Percentiles rank a stretch among this genome's conserved stretches.
These are phyloP conservation scores for Aphaenogaster rudis DNA, from an alignment of 1,140 invertebrate genomes.

Conservation along the genomic window DNA sequence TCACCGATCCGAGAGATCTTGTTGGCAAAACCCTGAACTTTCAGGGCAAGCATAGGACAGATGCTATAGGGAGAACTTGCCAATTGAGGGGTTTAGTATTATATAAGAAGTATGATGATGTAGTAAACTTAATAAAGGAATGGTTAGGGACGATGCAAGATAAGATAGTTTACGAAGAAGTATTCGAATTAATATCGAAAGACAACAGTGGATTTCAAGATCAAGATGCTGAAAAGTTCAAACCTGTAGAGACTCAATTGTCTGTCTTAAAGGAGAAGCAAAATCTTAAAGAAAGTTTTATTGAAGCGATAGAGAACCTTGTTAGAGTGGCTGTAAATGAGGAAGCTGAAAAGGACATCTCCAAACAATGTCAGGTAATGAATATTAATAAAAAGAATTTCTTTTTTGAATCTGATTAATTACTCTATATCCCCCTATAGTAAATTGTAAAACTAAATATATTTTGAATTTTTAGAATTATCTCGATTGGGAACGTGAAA, in stretches of 20 bases:
- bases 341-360: slow-evolving; percentile 87
- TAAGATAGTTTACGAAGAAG: slow-evolving; percentile 83
- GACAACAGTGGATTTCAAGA: slow-evolving; percentile 80
- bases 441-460: slow-evolving; percentile 37
- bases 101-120: slow-evolving; percentile 90
- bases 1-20: slow-evolving; percentile 89
- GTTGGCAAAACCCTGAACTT: slow-evolving; percentile 93
- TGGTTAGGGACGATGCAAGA: slow-evolving; percentile 77
- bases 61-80: slow-evolving; percentile 89
- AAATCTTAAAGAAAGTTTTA: slow-evolving; percentile 80
- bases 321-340: slow-evolving; percentile 87
- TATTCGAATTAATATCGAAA: slow-evolving; percentile 83
- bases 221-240: slow-evolving; percentile 77
- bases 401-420: slow-evolving; percentile 15
- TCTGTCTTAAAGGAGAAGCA: slow-evolving; percentile 79
- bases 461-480: slow-evolving; percentile 86
- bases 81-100: slow-evolving; percentile 90
- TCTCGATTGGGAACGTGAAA: slow-evolving; percentile 88
- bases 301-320: slow-evolving; percentile 85
- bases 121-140: slow-evolving; percentile 84
- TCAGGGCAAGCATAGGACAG: slow-evolving; percentile 87
- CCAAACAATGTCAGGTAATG: slow-evolving; percentile 87
- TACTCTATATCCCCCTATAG: slow-evolving; percentile 19
- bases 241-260: slow-evolving; percentile 76
- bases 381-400: slow-evolving; percentile 39